A percentile compares a stretch with the other conserved stretches of the same genome.
Evolutionary conservation across 2,888 invertebrate genomes (phyloP).

Genomic region (Stenurella melanura): DNA sequence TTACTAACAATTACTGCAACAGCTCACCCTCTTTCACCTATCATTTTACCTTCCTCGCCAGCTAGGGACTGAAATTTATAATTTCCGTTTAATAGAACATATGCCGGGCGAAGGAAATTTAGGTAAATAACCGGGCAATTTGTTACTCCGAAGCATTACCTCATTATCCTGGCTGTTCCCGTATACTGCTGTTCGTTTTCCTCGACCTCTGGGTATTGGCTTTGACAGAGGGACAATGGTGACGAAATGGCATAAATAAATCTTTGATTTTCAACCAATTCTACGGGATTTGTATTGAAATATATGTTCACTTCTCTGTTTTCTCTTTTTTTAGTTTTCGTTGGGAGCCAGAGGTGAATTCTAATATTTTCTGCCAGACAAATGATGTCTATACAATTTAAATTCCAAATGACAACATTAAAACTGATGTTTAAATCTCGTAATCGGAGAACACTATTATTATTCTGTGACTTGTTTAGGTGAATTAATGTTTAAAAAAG

Average conservation of each 20-base stretch:
- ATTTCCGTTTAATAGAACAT: constrained; percentile 65
- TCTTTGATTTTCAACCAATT: constrained; percentile 57
- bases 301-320: constrained; percentile 54
- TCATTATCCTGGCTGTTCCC: constrained; percentile 52
- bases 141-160: constrained; percentile 59
- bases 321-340: constrained; percentile 25
- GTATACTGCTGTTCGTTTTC: constrained; percentile 40
- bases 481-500: too few relatives aligned
- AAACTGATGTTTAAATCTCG: too few relatives aligned
- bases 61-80: constrained; percentile 61
- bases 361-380: background rate
- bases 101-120: constrained; percentile 63
- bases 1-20: constrained; percentile 56
- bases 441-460: too few relatives aligned
- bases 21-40: constrained; percentile 47
- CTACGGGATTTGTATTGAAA: constrained; percentile 55
- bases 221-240: constrained; percentile 57
- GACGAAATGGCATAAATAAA: constrained; percentile 57
- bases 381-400: background rate
- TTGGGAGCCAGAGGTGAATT: constrained; percentile 30
- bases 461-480: too few relatives aligned
- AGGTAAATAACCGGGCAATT: constrained; percentile 65
- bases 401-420: too few relatives aligned
- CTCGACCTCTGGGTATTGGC: constrained; percentile 47
- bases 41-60: constrained; percentile 44